phyloP scores from a whole-genome alignment of 2,113 vertebrate species.

The Noturus placidus region DNA sequence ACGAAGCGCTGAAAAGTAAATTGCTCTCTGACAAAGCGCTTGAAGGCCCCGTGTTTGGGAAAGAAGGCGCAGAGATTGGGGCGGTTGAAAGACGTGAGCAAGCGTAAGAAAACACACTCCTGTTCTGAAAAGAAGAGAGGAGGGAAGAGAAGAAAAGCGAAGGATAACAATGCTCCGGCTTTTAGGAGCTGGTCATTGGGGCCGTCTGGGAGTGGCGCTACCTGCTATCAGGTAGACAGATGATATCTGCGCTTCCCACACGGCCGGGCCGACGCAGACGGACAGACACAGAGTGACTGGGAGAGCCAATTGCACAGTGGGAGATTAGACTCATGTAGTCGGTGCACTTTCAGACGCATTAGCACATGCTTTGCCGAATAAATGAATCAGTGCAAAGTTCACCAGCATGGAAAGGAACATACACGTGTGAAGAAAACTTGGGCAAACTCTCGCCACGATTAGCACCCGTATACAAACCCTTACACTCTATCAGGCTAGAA shows the following conservation, averaged over 20 bases:
- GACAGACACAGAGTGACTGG: constrained; percentile 59
- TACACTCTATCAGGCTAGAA: no score
- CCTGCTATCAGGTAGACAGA: constrained; percentile 76
- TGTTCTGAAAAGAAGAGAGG: constrained; percentile 46
- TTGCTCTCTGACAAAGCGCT: constrained; percentile 70
- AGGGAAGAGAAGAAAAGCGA: constrained; percentile 36
- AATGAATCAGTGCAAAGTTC: neutral
- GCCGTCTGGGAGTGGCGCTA: constrained; percentile 64
- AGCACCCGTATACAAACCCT: no score
- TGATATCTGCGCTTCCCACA: constrained; percentile 65
- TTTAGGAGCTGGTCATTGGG: constrained; percentile 62
- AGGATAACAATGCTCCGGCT: constrained; percentile 33
- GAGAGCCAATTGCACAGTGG: constrained; percentile 59
- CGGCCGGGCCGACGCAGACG: constrained; percentile 43
- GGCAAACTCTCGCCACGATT: no score
- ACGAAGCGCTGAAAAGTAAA: constrained; percentile 76
- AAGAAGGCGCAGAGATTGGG: constrained; percentile 62
- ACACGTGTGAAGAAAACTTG: neutral
- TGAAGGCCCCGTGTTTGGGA: constrained; percentile 57
- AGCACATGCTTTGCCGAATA: neutral
- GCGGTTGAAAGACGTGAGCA: constrained; percentile 63
- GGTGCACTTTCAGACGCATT: neutral
- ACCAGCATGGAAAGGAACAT: neutral
- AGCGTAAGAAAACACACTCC: constrained; percentile 56
- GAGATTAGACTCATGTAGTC: constrained; percentile 63